These are phyloP conservation scores for Cyrtonyx montezumae DNA, from an alignment of 2,113 vertebrate species.

Conservation along the genomic window DNA sequence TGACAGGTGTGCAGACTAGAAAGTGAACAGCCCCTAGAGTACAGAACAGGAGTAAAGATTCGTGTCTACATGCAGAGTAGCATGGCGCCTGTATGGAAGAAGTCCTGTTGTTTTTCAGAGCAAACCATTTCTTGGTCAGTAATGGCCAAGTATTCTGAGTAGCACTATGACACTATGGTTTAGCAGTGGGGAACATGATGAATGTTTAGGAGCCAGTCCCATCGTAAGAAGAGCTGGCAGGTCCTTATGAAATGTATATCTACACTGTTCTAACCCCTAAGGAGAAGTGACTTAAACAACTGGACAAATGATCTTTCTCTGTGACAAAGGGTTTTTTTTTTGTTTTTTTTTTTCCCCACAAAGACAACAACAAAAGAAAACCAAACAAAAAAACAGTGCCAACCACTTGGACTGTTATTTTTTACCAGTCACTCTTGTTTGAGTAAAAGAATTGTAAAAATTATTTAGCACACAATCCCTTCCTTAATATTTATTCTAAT, in stretches of 20 bases:
- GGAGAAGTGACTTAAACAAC: not conserved
- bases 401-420: not conserved
- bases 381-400: not conserved
- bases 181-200: not conserved
- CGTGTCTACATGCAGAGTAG: not conserved
- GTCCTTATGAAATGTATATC: not conserved
- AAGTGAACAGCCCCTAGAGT: not conserved
- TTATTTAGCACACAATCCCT: not conserved
- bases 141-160: not conserved
- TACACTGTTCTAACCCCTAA: not conserved
- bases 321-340: not conserved
- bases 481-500: not conserved
- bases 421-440: not conserved
- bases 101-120: not conserved
- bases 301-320: not conserved
- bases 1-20: not conserved
- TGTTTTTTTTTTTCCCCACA: not conserved
- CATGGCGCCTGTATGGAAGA: not conserved
- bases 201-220: not conserved
- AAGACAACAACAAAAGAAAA: not conserved
- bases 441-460: not conserved
- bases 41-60: not conserved
- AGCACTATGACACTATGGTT: not conserved
- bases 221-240: rapidly evolving
- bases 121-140: not conserved